phyloP scores from a whole-genome alignment of 2,113 vertebrate genomes.

The Illadopsis cleaveri region DNA sequence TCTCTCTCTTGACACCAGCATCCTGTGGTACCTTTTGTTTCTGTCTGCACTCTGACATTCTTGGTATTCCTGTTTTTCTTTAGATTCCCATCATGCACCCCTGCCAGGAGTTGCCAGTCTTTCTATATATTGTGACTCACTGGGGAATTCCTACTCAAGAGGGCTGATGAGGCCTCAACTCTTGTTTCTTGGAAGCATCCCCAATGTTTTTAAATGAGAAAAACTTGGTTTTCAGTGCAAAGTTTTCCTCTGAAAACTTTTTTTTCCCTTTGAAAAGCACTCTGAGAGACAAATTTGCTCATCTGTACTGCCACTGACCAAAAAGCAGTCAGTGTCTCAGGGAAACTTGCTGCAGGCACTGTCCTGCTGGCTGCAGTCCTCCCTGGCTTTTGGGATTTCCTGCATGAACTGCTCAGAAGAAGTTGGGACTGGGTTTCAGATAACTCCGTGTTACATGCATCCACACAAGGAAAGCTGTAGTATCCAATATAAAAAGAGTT shows the following conservation, averaged over 20 bases:
- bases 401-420: background rate
- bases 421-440: background rate
- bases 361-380: background rate
- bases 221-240: background rate
- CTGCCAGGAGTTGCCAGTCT: conserved; percentile 2
- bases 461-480: background rate
- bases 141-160: background rate
- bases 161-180: background rate
- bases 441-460: background rate
- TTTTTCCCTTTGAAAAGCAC: background rate
- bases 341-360: background rate
- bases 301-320: background rate
- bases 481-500: background rate
- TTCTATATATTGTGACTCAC: background rate
- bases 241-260: background rate
- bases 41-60: background rate
- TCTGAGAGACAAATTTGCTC: background rate
- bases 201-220: background rate
- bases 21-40: background rate
- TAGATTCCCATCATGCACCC: background rate
- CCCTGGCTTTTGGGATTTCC: background rate
- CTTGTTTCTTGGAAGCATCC: background rate
- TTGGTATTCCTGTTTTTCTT: background rate
- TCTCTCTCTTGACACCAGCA: background rate
- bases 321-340: background rate